Evolutionary conservation across 2,888 invertebrate genomes (phyloP).

Genomic region (Electrophaes corylata): DNA sequence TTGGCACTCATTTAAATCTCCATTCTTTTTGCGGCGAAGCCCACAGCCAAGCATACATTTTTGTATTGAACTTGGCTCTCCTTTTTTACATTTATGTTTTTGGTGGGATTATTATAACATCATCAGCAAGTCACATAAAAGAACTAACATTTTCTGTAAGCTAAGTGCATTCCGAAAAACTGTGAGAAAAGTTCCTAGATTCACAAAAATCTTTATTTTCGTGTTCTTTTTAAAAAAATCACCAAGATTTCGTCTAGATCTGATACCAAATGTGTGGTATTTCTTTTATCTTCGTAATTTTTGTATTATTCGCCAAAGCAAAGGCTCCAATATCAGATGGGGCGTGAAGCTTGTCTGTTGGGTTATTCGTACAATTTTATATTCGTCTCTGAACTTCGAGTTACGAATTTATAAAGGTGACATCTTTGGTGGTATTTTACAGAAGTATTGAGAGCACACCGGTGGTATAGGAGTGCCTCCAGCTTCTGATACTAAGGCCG

Average conservation of each 20-base stretch:
- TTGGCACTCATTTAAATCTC: no score
- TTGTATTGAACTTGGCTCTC: no score
- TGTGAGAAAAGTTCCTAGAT: neutral
- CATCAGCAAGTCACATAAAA: no score
- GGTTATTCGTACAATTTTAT: slow-evolving; percentile 32
- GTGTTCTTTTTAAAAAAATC: neutral
- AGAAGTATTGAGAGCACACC: no score
- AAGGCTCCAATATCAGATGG: slow-evolving; percentile 32
- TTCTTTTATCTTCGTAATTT: slow-evolving; percentile 24
- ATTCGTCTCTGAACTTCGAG: slow-evolving; percentile 19
- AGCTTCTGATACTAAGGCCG: no score
- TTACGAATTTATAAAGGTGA: neutral
- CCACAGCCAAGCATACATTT: no score
- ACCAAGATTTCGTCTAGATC: slow-evolving; percentile 6
- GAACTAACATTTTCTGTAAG: neutral
- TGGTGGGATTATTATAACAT: no score
- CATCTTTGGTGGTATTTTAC: neutral
- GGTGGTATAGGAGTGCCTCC: no score
- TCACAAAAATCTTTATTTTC: neutral
- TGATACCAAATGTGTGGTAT: slow-evolving; percentile 15
- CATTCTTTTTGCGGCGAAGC: no score
- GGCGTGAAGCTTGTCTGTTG: slow-evolving; percentile 22
- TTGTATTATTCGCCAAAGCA: slow-evolving; percentile 18
- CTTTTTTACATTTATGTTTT: no score
- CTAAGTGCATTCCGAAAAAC: neutral